Base-by-base conservation (phyloP, 2,888 invertebrate species). In the Bembecia ichneumoniformis region DNA sequence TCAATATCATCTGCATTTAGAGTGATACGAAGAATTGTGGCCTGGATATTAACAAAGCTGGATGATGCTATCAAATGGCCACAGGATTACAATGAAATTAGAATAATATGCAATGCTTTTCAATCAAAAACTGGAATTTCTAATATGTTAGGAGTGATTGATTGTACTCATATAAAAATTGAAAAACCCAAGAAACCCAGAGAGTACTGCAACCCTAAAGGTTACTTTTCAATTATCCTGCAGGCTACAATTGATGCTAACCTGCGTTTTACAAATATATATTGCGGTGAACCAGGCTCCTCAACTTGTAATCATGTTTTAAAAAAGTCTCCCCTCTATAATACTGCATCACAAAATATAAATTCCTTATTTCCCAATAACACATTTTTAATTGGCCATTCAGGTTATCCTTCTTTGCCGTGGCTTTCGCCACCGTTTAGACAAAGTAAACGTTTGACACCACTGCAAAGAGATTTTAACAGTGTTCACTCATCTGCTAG, bases 271-370 rank as follows among this genome's bases (percentile, higher is more conserved):
- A 78, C 75, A 43, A 78, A 77, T 52, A 60, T 79, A 49, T 79
- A 70, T 55, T 79, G 79, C 64, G 79, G 79, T 36, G 78, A 78
- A 59, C 77, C 79, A 51, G 79, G 79, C 3, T 78, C 78, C 43
- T 66, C 66, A 40, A 76, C 68, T 52, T 66, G 72, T 58, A 52
- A 68, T n/a, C 56, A 75, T 51, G 75, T 75, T 13, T 57, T 78
- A 17, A 68, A 68, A 48, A 78, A 72, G 47, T 79, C 78, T 28
- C 78, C 78, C 13, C 53, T 79, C 17, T 77, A 71, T 49, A 63
- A 65, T 49, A 74, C 72, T 52, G 74, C 77, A 51, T 56, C 56
- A 36, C 67, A 74, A 51, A 69, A 73, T 43, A 65, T 59, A 58
- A 65, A 69, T 52, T 49, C 59, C 35, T 55, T 79, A 48, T 77